Evolutionary conservation across 2,113 vertebrate species (phyloP).

Genomic region (Nothoprocta perdicaria): DNA sequence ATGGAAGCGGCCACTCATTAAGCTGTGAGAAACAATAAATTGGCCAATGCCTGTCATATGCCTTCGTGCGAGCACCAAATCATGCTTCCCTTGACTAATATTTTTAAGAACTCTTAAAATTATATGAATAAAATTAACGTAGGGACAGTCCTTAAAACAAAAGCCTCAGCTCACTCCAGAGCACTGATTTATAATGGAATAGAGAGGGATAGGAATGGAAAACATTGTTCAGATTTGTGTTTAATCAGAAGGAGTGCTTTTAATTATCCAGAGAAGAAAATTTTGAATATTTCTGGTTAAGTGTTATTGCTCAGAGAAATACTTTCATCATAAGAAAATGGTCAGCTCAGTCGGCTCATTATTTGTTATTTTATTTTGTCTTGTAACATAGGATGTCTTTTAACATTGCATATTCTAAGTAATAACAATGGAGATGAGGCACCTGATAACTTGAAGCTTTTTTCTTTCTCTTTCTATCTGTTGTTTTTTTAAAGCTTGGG

Average conservation of each 20-base stretch:
- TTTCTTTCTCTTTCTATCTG: neutral
- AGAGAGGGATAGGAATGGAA: constrained; percentile 30
- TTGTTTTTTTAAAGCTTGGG: constrained; percentile 9
- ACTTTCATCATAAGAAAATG: constrained; percentile 61
- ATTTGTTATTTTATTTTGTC: constrained; percentile 48
- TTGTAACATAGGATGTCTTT: constrained; percentile 33
- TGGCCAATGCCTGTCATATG: neutral
- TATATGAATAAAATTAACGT: constrained; percentile 43
- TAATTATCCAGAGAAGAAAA: constrained; percentile 51
- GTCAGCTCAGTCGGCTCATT: constrained; percentile 46
- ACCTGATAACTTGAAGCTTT: constrained; percentile 17
- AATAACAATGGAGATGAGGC: constrained; percentile 38
- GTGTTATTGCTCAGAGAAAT: constrained; percentile 53
- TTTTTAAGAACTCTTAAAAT: constrained; percentile 35
- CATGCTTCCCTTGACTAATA: neutral
- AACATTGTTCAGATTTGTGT: constrained; percentile 35
- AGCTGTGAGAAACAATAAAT: neutral
- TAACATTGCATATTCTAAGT: constrained; percentile 14
- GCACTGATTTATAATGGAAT: constrained; percentile 17
- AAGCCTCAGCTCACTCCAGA: neutral
- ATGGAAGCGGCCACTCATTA: neutral
- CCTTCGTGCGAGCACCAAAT: neutral
- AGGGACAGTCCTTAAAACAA: constrained; percentile 16
- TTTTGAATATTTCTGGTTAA: constrained; percentile 49
- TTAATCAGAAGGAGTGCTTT: constrained; percentile 63